Evolutionary conservation across 64 coral and sea anemone genomes (phyloP), one percentile per base, ranked within the genome.

Genomic region (Pachyseris speciosa): DNA sequence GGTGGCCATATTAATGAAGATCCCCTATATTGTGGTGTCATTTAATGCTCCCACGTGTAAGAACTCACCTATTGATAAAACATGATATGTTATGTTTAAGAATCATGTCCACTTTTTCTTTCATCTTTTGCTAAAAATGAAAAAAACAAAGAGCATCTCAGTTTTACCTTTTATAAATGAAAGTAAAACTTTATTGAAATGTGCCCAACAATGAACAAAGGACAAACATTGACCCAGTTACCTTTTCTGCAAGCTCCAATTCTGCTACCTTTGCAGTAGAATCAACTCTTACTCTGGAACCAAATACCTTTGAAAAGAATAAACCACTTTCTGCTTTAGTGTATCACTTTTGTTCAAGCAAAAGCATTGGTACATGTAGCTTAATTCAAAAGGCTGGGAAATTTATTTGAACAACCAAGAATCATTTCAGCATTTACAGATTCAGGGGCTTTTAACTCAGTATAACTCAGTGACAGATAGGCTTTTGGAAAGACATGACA

Each of bases 261-360:
- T 99, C 89, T 45, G 93, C 97, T 77, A 99, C 84, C 83, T 99
- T 99, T 87, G 86, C 97, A 75, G 97, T 99, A 25, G 97, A 99
- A 67, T 99, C 97, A 75, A 99, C 97, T 24, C 97, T 79, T 7
- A 99, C 97, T 69, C 97, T 83, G 70, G 97, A 99, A 49, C 97
- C 97, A 95, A 99, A 99, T 13, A 99, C 94, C 97, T 99, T 24
- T 9, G 19, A n/a, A 15, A 76, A 37, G 5, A 64, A 36, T 1
- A 26, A 83, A 1, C 28, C 0, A 49, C n/a, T n/a, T n/a, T n/a
- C n/a, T n/a, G n/a, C n/a, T n/a, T n/a, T n/a, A n/a, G n/a, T n/a
- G n/a, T n/a, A n/a, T n/a, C n/a, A n/a, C n/a, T n/a, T n/a, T n/a
- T n/a, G n/a, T 11, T 45, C 43, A 45, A 45, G 43, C 43, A 45